Conservation (phyloP, 2,797 vertebrate species). For the Parambassis ranga region DNA sequence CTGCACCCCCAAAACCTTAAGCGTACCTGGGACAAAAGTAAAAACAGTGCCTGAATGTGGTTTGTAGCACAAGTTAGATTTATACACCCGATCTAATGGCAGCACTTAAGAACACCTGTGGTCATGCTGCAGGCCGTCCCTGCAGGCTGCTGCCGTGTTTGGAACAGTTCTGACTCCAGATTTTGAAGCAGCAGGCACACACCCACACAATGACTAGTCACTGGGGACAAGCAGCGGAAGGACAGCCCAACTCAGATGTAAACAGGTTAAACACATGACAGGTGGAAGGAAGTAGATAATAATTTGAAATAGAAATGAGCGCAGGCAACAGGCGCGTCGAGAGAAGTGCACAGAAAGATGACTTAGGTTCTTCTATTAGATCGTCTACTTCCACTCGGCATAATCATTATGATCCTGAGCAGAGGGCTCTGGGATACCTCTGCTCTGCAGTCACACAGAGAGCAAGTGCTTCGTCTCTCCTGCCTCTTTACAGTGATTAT, state of each 20-base stretch:
- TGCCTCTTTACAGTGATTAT: conserved; percentile 38
- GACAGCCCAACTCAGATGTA: conserved; percentile 16
- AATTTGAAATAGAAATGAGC: background rate
- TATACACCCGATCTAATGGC: too few relatives aligned
- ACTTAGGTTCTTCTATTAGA: conserved; percentile 5
- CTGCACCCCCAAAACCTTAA: conserved; percentile 10
- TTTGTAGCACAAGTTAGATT: background rate
- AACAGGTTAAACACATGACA: conserved; percentile 34
- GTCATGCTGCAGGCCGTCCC: conserved; percentile 21
- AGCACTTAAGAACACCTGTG: conserved; percentile 23
- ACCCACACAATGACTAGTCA: conserved; percentile 58
- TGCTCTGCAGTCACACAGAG: conserved; percentile 19
- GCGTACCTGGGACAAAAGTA: conserved; percentile 24
- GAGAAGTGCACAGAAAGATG: background rate
- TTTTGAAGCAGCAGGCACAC: conserved; percentile 50
- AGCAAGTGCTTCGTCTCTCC: conserved; percentile 9
- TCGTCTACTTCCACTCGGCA: conserved; percentile 19
- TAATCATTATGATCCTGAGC: conserved; percentile 19
- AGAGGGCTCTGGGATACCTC: background rate
- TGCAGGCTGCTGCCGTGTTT: conserved; percentile 8
- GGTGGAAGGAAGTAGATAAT: background rate
- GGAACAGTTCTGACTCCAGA: conserved; percentile 19
- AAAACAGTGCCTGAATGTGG: background rate
- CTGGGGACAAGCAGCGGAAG: conserved; percentile 15
- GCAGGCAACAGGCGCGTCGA: background rate